Conservation (phyloP, 2,888 invertebrate genomes). For the Pristionchus entomophagus region DNA sequence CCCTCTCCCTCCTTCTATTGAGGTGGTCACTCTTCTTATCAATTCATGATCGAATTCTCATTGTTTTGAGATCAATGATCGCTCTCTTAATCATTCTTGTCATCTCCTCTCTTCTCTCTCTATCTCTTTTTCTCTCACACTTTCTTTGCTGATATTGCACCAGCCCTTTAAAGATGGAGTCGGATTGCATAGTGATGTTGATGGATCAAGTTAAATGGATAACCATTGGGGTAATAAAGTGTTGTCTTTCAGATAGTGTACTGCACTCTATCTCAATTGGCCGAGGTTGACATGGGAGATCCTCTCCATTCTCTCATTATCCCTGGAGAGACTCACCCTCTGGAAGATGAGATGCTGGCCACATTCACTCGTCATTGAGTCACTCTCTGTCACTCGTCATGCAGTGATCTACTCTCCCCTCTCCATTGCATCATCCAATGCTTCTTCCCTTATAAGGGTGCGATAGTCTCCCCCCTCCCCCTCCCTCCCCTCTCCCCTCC, state of each 20-base stretch:
- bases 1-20: background rate
- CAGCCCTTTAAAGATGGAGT: background rate
- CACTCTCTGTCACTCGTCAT: background rate
- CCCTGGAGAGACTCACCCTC: slow-evolving; percentile 87
- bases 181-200: background rate
- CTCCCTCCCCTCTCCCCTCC: background rate
- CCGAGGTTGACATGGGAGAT: slow-evolving; percentile 84
- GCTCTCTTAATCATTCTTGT: background rate
- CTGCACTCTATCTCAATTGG: slow-evolving; percentile 85
- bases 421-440: background rate
- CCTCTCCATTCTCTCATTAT: slow-evolving; percentile 96
- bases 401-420: background rate
- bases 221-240: too few species aligned
- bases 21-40: too few species aligned
- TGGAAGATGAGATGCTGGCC: slow-evolving; percentile 89
- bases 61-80: background rate
- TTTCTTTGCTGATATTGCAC: slow-evolving; percentile 11
- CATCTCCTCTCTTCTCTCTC: background rate
- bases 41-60: background rate
- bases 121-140: background rate
- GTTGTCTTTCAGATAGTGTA: slow-evolving; percentile 82
- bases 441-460: slow-evolving; percentile 12
- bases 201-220: too few species aligned
- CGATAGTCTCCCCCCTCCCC: background rate
- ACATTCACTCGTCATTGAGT: slow-evolving; percentile 53